Percentiles rank a stretch among this genome's conserved stretches.
Conservation (phyloP, 2,797 vertebrate species). For the Masticophis lateralis region DNA sequence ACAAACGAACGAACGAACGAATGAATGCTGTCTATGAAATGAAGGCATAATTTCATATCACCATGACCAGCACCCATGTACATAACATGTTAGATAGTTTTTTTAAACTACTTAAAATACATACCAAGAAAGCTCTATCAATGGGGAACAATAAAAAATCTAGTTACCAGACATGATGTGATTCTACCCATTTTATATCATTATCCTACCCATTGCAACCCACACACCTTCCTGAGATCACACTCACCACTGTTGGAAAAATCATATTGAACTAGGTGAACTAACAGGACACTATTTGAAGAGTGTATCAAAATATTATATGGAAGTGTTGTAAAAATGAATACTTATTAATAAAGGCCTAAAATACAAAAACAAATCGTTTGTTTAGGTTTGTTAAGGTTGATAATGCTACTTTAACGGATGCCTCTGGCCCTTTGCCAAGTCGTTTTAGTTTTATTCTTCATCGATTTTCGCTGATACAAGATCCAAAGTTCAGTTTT, state of each 20-base stretch:
- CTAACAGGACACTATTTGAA: neutral
- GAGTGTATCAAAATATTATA: neutral
- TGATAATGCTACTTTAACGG: neutral
- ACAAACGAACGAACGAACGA: no score
- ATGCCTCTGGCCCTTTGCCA: neutral
- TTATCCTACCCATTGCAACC: neutral
- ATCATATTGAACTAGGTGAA: neutral
- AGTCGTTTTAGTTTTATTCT: neutral
- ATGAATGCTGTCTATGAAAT: neutral
- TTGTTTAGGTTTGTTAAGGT: neutral
- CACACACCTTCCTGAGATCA: neutral
- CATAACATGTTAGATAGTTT: neutral
- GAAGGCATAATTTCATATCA: neutral
- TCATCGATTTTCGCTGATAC: neutral
- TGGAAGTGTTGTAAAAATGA: neutral
- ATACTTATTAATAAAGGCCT: neutral
- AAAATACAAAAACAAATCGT: neutral
- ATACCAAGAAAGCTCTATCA: neutral
- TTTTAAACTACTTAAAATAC: neutral
- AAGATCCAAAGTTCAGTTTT: conserved; percentile 3
- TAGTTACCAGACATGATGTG: neutral
- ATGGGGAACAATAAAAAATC: neutral
- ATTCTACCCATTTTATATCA: neutral
- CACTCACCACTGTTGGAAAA: neutral
- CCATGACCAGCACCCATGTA: neutral